phyloP scores from a whole-genome alignment of 2,113 vertebrate species.

The Megaceryle torquata region DNA sequence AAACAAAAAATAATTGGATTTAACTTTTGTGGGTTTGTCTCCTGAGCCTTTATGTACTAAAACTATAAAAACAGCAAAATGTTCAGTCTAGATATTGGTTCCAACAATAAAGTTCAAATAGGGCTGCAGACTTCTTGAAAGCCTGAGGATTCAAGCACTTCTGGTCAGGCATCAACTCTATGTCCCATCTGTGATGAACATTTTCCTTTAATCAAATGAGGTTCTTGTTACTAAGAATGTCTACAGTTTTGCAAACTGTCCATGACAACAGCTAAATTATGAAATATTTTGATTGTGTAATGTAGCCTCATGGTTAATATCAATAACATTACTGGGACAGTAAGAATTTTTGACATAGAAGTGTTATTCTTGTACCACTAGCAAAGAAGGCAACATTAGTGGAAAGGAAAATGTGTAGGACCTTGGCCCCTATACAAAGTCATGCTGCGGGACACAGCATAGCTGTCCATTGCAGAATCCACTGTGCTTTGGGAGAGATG shows the following conservation, averaged over 20 bases:
- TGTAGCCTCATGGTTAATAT: background rate
- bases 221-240: background rate
- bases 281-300: background rate
- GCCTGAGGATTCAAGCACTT: background rate
- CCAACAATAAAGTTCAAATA: background rate
- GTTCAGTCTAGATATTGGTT: background rate
- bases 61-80: background rate
- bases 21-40: background rate
- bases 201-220: background rate
- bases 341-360: background rate
- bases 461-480: background rate
- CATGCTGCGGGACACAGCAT: background rate
- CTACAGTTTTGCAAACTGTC: background rate
- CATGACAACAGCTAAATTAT: background rate
- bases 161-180: background rate
- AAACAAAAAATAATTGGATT: background rate
- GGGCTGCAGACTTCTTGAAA: background rate
- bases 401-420: background rate
- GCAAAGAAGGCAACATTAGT: background rate
- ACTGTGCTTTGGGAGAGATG: background rate
- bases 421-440: background rate
- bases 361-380: background rate
- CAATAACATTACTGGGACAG: background rate
- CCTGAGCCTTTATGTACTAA: background rate
- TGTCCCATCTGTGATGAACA: background rate